Conservation (phyloP, 2,888 invertebrate genomes). For the Cephus rjabovi region DNA sequence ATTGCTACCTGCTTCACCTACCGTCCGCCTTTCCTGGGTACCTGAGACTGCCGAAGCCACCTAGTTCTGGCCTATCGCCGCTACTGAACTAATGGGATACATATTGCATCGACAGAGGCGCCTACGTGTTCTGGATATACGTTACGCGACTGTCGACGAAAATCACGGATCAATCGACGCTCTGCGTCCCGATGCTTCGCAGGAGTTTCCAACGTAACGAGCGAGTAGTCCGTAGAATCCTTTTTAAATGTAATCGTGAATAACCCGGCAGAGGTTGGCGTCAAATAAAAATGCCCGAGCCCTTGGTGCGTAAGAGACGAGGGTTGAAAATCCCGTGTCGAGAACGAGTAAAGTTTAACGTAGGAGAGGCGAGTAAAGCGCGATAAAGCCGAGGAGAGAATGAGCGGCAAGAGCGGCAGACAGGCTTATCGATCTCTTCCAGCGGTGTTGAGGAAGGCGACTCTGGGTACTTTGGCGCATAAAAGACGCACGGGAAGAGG, state of each 20-base stretch:
- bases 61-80: not conserved
- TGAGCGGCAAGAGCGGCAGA: not conserved
- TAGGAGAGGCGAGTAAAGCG: not conserved
- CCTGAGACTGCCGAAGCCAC: not conserved
- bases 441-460: not conserved
- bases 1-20: not conserved
- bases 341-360: not conserved
- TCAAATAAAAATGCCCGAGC: not conserved
- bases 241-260: not conserved
- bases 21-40: not conserved
- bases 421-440: not conserved
- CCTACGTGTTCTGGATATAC: no score
- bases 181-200: no score
- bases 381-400: not conserved
- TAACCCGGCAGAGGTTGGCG: not conserved
- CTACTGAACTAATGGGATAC: not conserved
- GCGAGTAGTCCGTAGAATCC: not conserved
- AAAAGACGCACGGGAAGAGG: not conserved
- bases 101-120: not conserved
- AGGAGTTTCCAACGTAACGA: not conserved
- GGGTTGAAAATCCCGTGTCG: not conserved
- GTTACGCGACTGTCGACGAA: no score
- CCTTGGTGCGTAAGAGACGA: not conserved
- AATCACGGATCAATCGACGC: not conserved
- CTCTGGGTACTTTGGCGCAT: not conserved